These are phyloP conservation scores for Anorthoa munda DNA, from an alignment of 2,888 invertebrate genomes.

Conservation along the genomic window DNA sequence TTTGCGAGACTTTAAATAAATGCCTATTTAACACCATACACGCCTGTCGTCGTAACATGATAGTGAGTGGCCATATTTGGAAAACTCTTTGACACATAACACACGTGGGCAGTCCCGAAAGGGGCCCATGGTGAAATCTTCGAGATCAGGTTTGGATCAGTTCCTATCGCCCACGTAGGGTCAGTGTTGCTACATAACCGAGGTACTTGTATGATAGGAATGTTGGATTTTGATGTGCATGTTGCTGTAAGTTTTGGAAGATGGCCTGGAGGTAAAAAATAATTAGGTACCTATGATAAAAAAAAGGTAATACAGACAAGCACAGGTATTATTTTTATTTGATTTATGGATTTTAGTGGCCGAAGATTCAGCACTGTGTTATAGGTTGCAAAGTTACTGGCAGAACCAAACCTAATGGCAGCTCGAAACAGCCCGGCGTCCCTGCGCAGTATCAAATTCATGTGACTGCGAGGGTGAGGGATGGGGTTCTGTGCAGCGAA, in stretches of 20 bases:
- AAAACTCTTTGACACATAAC: conserved; percentile 42
- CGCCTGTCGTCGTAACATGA: conserved; percentile 25
- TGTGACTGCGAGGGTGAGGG: no score
- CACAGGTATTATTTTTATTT: no score
- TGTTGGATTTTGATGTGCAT: conserved; percentile 21
- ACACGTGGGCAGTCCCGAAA: conserved; percentile 61
- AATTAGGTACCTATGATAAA: neutral
- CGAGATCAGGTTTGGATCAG: conserved; percentile 57
- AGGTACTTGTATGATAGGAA: conserved; percentile 21
- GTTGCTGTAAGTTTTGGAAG: neutral
- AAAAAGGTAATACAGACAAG: neutral
- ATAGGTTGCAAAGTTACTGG: no score
- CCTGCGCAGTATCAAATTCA: no score
- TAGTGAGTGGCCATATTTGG: conserved; percentile 40
- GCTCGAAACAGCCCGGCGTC: no score
- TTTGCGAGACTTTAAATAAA: neutral
- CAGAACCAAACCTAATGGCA: no score
- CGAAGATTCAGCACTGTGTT: no score
- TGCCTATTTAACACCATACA: conserved; percentile 12
- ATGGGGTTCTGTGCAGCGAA: no score
- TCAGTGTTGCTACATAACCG: conserved; percentile 45
- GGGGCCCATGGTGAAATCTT: conserved; percentile 57
- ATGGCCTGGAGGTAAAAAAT: neutral
- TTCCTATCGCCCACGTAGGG: conserved; percentile 58
- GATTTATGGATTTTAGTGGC: no score